These are phyloP conservation scores for Glareola pratincola DNA, from an alignment of 2,113 vertebrate species.

Conservation along the genomic window DNA sequence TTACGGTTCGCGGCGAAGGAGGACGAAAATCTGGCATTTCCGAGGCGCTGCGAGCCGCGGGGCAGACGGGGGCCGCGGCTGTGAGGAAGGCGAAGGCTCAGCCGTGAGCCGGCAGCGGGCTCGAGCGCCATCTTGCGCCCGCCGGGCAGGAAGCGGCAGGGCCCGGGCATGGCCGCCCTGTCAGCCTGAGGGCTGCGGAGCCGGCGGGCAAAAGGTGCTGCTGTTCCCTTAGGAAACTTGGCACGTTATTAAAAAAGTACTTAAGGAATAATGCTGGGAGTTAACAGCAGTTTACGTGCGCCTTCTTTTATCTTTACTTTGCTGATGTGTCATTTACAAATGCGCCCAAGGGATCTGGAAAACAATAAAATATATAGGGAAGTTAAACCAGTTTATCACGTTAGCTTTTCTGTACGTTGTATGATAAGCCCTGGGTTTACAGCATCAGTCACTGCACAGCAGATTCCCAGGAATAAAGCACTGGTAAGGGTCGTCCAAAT, in stretches of 20 bases:
- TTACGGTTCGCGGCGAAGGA: fast-evolving
- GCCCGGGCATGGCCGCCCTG: too few relatives aligned
- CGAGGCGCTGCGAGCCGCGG: neutral
- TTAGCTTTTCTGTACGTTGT: neutral
- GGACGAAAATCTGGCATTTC: fast-evolving
- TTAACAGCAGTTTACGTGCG: neutral
- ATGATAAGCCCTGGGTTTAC: neutral
- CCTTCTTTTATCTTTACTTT: neutral
- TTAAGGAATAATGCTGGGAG: neutral
- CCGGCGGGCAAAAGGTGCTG: neutral
- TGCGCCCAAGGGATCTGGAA: neutral
- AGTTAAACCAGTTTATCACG: neutral
- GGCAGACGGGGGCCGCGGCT: fast-evolving
- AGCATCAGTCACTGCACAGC: neutral
- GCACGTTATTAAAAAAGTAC: fast-evolving
- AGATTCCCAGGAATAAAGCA: neutral
- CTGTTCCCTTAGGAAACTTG: fast-evolving
- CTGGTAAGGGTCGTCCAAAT: neutral
- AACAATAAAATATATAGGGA: neutral
- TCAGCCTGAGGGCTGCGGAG: neutral
- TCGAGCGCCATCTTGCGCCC: slow-evolving; percentile 22
- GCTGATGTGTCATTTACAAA: neutral
- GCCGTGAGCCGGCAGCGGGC: neutral
- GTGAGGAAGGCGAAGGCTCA: fast-evolving
- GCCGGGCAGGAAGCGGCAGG: neutral